Percentiles rank a stretch among this genome's conserved stretches.
These are phyloP conservation scores for Asbolus verrucosus DNA, from an alignment of 1,140 invertebrate species.

Conservation along the genomic window DNA sequence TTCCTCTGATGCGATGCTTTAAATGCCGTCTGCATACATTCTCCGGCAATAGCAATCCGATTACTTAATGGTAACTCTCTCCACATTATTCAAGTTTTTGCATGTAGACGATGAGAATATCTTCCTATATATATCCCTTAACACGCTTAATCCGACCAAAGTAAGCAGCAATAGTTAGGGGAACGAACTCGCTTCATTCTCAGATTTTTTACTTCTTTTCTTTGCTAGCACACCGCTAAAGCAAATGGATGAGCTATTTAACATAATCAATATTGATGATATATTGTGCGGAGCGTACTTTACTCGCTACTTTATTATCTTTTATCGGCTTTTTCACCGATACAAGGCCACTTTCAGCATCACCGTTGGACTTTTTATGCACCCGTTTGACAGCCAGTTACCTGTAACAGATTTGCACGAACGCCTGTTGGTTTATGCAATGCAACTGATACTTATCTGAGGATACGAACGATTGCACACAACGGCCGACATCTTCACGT, in stretches of 20 bases:
- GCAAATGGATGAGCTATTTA: slow-evolving; percentile 33
- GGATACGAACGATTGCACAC: too few species aligned
- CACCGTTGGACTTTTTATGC: slow-evolving; percentile 13
- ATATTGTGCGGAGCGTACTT: slow-evolving; percentile 32
- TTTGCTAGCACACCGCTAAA: slow-evolving; percentile 15
- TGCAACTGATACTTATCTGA: too few species aligned
- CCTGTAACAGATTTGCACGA: too few species aligned
- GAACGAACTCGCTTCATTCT: slow-evolving; percentile 25
- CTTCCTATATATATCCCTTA: slow-evolving; percentile 30
- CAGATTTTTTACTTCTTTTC: slow-evolving; percentile 25
- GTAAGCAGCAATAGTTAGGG: slow-evolving; percentile 25
- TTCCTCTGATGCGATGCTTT: slow-evolving; percentile 13
- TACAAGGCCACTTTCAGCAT: slow-evolving; percentile 26
- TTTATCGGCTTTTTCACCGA: slow-evolving; percentile 18
- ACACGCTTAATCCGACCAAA: slow-evolving; percentile 26
- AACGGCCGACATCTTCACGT: too few species aligned
- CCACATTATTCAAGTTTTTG: slow-evolving; percentile 45
- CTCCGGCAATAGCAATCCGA: slow-evolving; percentile 31
- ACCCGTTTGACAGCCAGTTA: too few species aligned
- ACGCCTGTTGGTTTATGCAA: too few species aligned
- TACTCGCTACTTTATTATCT: slow-evolving; percentile 20
- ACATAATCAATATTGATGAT: slow-evolving; percentile 39
- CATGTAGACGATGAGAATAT: slow-evolving; percentile 10
- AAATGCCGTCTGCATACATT: slow-evolving; percentile 40
- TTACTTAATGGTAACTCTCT: slow-evolving; percentile 41